These are phyloP conservation scores for Rhagium mordax DNA, from an alignment of 2,888 invertebrate genomes.

Conservation along the genomic window DNA sequence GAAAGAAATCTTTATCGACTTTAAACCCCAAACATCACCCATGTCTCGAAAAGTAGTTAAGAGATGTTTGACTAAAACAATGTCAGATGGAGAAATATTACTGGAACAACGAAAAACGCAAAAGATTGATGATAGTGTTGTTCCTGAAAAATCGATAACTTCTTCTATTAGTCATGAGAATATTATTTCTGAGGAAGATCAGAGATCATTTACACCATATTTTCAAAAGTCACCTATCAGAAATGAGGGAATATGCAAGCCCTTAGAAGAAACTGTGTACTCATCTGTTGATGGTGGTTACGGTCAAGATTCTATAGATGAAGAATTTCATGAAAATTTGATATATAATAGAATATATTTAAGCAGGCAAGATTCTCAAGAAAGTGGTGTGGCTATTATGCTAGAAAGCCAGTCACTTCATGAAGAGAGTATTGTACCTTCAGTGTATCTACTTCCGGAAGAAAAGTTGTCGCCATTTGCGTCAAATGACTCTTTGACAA, in stretches of 20 bases:
- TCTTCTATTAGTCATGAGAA: slow-evolving; percentile 79
- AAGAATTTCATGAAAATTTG: slow-evolving; percentile 88
- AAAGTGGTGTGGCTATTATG: slow-evolving; percentile 45
- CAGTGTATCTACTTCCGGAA: slow-evolving; percentile 68
- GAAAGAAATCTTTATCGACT: slow-evolving; percentile 83
- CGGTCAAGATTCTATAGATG: slow-evolving; percentile 72
- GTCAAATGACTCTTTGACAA: slow-evolving; percentile 88
- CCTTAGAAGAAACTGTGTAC: slow-evolving; percentile 63
- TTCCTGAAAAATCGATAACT: slow-evolving; percentile 70
- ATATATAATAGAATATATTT: slow-evolving; percentile 82
- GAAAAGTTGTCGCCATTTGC: slow-evolving; percentile 81
- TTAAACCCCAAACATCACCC: slow-evolving; percentile 81
- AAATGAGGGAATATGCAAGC: slow-evolving; percentile 61
- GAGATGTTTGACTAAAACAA: slow-evolving; percentile 79
- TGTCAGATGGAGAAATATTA: slow-evolving; percentile 87
- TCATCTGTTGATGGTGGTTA: slow-evolving; percentile 64
- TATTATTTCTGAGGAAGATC: slow-evolving; percentile 65
- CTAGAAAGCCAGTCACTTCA: slow-evolving; percentile 67
- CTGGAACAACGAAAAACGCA: slow-evolving; percentile 73
- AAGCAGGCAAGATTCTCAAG: slow-evolving; percentile 64
- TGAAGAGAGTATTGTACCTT: slow-evolving; percentile 72
- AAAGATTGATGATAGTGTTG: slow-evolving; percentile 69
- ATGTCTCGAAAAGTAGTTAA: slow-evolving; percentile 67
- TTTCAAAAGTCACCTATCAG: slow-evolving; percentile 71
- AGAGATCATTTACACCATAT: slow-evolving; percentile 62